Evolutionary conservation across 2,797 vertebrate genomes (phyloP).

Genomic region (Emys orbicularis): DNA sequence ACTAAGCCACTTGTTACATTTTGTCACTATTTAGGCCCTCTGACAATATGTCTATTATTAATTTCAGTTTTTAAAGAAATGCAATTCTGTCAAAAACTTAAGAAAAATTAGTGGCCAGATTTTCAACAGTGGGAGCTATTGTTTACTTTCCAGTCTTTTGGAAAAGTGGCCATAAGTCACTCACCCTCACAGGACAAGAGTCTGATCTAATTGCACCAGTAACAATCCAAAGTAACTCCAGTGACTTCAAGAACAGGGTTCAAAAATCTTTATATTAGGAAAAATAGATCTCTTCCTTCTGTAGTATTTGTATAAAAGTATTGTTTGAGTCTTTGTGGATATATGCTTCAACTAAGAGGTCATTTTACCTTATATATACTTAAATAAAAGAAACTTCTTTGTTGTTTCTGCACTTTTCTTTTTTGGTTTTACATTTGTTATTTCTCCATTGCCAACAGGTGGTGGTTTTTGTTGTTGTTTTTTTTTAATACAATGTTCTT

Average conservation of each 20-base stretch:
- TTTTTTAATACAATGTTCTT: conserved; percentile 2
- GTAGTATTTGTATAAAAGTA: conserved; percentile 55
- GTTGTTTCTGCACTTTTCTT: conserved; percentile 23
- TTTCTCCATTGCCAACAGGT: conserved; percentile 31
- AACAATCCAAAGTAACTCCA: conserved; percentile 59
- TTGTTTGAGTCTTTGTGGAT: conserved; percentile 58
- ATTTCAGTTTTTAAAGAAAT: neutral
- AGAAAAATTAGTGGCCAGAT: conserved; percentile 27
- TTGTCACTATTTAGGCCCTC: neutral
- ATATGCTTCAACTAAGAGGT: conserved; percentile 14
- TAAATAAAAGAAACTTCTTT: neutral
- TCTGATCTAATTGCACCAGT: conserved; percentile 55
- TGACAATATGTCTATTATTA: neutral
- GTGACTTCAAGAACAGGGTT: conserved; percentile 45
- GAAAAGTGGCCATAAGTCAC: conserved; percentile 67
- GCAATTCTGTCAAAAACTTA: conserved; percentile 70
- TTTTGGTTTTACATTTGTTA: conserved; percentile 25
- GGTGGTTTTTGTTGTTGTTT: neutral
- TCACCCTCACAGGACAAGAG: conserved; percentile 62
- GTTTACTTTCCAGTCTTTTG: neutral
- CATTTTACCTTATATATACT: neutral
- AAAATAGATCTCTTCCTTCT: conserved; percentile 25
- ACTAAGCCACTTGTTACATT: neutral
- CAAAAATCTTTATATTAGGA: neutral
- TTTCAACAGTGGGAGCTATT: conserved; percentile 69